Conservation (phyloP, 2,113 vertebrate genomes). For the Pachyramphus minor region DNA sequence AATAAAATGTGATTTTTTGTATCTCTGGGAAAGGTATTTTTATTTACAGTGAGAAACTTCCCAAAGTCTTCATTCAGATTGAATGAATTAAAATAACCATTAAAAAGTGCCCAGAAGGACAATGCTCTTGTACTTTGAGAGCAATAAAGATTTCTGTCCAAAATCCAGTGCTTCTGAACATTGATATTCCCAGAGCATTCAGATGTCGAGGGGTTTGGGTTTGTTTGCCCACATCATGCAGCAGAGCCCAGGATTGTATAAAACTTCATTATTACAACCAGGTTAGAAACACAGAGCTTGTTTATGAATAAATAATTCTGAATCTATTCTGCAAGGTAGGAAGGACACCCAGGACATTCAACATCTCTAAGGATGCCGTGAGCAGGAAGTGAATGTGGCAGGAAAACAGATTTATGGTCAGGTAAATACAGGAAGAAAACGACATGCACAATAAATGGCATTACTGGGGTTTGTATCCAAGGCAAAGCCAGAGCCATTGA, state of each 20-base stretch:
- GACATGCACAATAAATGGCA: too few species aligned
- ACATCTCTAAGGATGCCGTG: not conserved
- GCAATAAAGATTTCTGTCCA: not conserved
- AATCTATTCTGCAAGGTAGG: not conserved
- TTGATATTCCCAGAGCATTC: not conserved
- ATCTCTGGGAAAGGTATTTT: not conserved
- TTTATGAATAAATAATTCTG: constrained; percentile 51
- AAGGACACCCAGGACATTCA: constrained; percentile 34
- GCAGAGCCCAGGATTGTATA: not conserved
- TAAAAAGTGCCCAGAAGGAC: not conserved
- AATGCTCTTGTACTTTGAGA: not conserved
- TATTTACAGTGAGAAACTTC: not conserved
- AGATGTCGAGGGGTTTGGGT: not conserved
- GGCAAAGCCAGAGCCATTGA: not conserved
- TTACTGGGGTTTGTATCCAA: not conserved
- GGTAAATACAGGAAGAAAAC: not conserved
- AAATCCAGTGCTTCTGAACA: not conserved
- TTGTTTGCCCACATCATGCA: not conserved
- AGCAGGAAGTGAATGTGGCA: not conserved
- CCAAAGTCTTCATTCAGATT: not conserved
- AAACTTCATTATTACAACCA: constrained; percentile 50
- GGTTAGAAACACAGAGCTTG: constrained; percentile 19
- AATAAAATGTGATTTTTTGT: not conserved
- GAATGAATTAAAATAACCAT: not conserved
- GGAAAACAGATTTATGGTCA: not conserved